phyloP scores from a whole-genome alignment of 1,140 invertebrate genomes.

The Druon quercuslanigerum region DNA sequence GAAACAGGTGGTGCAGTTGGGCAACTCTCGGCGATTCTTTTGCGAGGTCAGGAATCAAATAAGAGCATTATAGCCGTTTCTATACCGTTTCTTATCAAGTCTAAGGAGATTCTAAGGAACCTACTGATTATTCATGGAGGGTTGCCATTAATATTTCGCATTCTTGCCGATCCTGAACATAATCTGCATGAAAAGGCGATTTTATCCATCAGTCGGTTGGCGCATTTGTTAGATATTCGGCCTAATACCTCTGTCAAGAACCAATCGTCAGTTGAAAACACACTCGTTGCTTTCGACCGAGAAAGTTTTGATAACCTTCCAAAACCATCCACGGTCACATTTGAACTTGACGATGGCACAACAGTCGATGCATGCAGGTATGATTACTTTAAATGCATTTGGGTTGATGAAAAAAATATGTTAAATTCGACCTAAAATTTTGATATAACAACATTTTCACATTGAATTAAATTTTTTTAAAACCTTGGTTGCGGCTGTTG shows the following conservation, averaged over 20 bases:
- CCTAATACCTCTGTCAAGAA: slow-evolving; percentile 50
- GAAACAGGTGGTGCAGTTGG: slow-evolving; percentile 65
- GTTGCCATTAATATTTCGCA: slow-evolving; percentile 63
- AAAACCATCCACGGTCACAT: slow-evolving; percentile 73
- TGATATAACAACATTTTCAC: too few species aligned
- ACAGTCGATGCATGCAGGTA: slow-evolving; percentile 77
- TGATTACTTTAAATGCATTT: background rate
- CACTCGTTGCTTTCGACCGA: background rate
- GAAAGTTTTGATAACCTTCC: slow-evolving; percentile 42
- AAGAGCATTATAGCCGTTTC: slow-evolving; percentile 66
- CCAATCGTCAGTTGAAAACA: slow-evolving; percentile 3
- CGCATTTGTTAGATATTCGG: slow-evolving; percentile 58
- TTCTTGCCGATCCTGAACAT: slow-evolving; percentile 56
- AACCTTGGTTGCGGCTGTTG: too few species aligned
- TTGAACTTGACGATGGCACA: slow-evolving; percentile 80
- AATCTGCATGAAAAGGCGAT: slow-evolving; percentile 62
- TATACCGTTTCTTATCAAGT: slow-evolving; percentile 68
- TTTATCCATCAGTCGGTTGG: slow-evolving; percentile 65
- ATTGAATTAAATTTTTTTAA: too few species aligned
- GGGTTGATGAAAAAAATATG: too few species aligned
- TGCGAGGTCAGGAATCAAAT: slow-evolving; percentile 60
- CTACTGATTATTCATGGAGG: slow-evolving; percentile 64
- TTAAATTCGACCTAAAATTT: too few species aligned
- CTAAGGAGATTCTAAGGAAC: slow-evolving; percentile 51
- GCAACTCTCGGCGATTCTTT: slow-evolving; percentile 59